These are phyloP conservation scores for Operophtera brumata DNA, from an alignment of 2,888 invertebrate genomes.

Conservation along the genomic window DNA sequence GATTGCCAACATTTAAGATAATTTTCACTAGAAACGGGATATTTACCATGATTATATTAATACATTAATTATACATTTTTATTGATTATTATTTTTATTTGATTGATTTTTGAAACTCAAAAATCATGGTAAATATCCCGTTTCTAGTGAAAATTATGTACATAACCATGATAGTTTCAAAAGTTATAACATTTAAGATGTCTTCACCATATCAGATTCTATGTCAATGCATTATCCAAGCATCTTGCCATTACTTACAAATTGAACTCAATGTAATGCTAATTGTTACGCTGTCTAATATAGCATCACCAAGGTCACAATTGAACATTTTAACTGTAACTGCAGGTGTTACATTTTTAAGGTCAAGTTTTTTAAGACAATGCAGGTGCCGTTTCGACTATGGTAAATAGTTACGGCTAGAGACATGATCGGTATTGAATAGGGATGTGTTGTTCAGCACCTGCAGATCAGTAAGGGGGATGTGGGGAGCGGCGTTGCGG, in stretches of 20 bases:
- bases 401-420: constrained; percentile 74
- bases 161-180: too few species aligned
- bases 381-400: constrained; percentile 73
- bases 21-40: too few species aligned
- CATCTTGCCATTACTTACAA: constrained; percentile 12
- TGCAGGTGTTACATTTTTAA: constrained; percentile 66
- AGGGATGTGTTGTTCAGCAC: constrained; percentile 77
- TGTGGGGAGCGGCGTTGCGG: constrained; percentile 52
- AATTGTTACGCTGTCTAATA: constrained; percentile 40
- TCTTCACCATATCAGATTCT: background rate
- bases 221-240: constrained; percentile 1
- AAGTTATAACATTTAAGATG: constrained; percentile 9
- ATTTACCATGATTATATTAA: too few species aligned
- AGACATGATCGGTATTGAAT: constrained; percentile 79
- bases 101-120: too few species aligned
- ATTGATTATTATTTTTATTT: too few species aligned
- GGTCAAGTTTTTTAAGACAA: constrained; percentile 70
- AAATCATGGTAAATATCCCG: too few species aligned
- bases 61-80: too few species aligned
- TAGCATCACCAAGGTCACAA: constrained; percentile 48
- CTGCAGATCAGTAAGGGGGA: constrained; percentile 69
- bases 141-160: too few species aligned
- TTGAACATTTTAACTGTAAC: constrained; percentile 56
- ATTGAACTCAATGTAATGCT: constrained; percentile 31
- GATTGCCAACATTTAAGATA: constrained; percentile 7